phyloP scores from a whole-genome alignment of 2,888 invertebrate species.

The Lepidonotus clava region DNA sequence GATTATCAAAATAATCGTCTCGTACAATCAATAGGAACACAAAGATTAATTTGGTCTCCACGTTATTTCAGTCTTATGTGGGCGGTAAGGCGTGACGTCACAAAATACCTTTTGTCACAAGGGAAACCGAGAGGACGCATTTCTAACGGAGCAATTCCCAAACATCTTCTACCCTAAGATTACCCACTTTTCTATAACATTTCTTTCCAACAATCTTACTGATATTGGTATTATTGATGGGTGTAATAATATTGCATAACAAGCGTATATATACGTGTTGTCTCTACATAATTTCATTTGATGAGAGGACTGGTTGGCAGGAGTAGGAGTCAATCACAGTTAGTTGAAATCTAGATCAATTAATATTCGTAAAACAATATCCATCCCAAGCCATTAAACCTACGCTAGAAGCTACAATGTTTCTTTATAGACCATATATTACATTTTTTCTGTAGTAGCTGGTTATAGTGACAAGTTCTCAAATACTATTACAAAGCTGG shows the following conservation, averaged over 20 bases:
- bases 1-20: conserved; percentile 47
- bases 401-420: not conserved
- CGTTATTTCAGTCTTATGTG: not conserved
- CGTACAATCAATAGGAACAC: conserved; percentile 32
- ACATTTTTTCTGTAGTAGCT: not conserved
- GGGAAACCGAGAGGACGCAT: not conserved
- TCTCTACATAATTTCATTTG: not conserved
- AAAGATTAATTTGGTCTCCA: not conserved
- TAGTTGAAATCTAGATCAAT: conserved; percentile 30
- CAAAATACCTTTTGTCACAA: not conserved
- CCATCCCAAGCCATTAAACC: not conserved
- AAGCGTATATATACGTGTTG: not conserved
- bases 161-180: not conserved
- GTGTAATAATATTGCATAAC: not conserved
- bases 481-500: too few species aligned
- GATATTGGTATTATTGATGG: not conserved
- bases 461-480: too few species aligned
- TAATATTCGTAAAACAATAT: too few species aligned
- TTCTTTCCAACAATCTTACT: not conserved
- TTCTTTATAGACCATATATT: not conserved
- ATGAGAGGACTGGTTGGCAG: conserved; percentile 23
- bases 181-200: not conserved
- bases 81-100: not conserved
- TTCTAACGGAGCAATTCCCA: not conserved
- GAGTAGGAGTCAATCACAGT: conserved; percentile 52